phyloP scores from a whole-genome alignment of 2,888 invertebrate genomes.

The Clivina fossor region DNA sequence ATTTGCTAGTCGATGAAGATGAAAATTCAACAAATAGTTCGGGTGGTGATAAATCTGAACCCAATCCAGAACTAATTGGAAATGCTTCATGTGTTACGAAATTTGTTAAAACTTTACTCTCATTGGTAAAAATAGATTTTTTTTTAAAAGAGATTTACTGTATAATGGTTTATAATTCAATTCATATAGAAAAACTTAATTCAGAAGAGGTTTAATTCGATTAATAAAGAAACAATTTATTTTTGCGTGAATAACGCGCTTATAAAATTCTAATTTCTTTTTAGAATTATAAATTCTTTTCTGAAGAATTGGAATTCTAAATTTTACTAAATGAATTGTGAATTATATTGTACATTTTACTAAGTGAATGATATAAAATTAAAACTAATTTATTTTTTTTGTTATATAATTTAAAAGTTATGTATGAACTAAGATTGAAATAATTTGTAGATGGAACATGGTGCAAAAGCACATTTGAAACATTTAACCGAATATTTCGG shows the following conservation, averaged over 20 bases:
- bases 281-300: constrained; percentile 10
- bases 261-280: too few relatives aligned
- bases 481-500: constrained; percentile 93
- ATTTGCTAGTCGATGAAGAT: constrained; percentile 60
- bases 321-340: constrained; percentile 7
- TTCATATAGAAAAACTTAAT: too few relatives aligned
- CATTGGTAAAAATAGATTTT: constrained; percentile 61
- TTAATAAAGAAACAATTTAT: constrained; percentile 14
- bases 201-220: too few relatives aligned
- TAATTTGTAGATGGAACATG: constrained; percentile 70
- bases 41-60: constrained; percentile 29
- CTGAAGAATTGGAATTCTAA: constrained; percentile 1
- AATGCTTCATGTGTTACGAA: constrained; percentile 88
- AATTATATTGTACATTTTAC: constrained; percentile 2
- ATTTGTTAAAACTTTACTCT: constrained; percentile 85
- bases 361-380: too few relatives aligned
- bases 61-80: constrained; percentile 58
- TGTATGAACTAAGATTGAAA: too few relatives aligned
- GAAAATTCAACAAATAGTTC: constrained; percentile 38
- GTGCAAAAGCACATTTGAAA: constrained; percentile 81
- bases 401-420: constrained; percentile 4
- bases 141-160: too few relatives aligned
- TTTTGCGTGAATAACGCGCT: too few relatives aligned
- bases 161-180: too few relatives aligned
- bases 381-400: constrained; percentile 19